Percentiles rank a stretch among this genome's conserved stretches.
Conservation (phyloP, 1,140 invertebrate species). For the Pygmarrhopalites habei region DNA sequence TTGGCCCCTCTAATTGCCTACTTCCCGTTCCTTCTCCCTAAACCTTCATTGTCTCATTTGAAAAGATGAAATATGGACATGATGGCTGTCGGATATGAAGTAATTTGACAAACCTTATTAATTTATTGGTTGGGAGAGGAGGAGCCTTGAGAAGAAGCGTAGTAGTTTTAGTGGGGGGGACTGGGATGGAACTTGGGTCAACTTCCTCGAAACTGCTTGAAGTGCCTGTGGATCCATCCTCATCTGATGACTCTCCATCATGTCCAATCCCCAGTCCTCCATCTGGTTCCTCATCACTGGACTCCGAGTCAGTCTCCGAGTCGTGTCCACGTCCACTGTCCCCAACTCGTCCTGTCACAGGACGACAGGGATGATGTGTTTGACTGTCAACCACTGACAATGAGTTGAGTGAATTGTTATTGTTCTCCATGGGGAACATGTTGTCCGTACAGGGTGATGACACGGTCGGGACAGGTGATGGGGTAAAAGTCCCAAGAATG, state of each 20-base stretch:
- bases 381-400: too few relatives aligned
- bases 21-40: too few relatives aligned
- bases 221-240: conserved; percentile 28
- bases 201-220: conserved; percentile 37
- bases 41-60: too few relatives aligned
- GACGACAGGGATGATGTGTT: too few relatives aligned
- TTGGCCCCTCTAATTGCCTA: too few relatives aligned
- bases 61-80: neutral
- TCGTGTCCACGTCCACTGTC: neutral
- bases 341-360: too few relatives aligned
- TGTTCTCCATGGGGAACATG: conserved; percentile 13
- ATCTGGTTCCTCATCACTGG: conserved; percentile 10
- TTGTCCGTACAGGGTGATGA: neutral
- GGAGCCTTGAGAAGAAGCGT: neutral
- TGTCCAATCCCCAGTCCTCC: neutral
- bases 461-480: conserved; percentile 31
- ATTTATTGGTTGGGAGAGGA: neutral
- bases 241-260: conserved; percentile 15
- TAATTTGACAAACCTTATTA: neutral
- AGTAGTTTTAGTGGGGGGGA: neutral
- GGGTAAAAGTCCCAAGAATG: conserved; percentile 54
- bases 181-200: conserved; percentile 16
- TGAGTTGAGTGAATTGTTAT: neutral
- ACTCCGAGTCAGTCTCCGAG: neutral
- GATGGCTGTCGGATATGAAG: neutral